Base-by-base conservation (phyloP, 2,113 vertebrate genomes). In the Thalassarche chlororhynchos region DNA sequence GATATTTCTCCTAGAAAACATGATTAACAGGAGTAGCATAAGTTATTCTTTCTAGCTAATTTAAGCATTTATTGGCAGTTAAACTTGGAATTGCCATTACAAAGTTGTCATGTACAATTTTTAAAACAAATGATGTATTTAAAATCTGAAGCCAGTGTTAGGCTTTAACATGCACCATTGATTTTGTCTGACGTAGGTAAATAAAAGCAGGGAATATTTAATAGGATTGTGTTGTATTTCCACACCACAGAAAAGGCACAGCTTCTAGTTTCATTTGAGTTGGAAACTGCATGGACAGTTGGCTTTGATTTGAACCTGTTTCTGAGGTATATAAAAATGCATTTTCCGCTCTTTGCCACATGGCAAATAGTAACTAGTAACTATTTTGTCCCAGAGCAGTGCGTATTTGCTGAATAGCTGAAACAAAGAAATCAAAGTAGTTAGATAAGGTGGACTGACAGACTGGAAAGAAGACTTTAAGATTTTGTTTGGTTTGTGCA, bases 341-440 rank as follows among this genome's bases (percentile, higher is more conserved):
- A 70, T 96, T 97, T 97, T 94, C 44, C 8, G 10, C 72, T 96
- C 62, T 85, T 97, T 93, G 70, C 71, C 84, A 69, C 20, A 5
- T 87, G 82, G 74, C 83, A 97, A 92, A 87, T 96, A 87, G 80
- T 92, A 97, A 80, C 90, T 91, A 47, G 62, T 94, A 91, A 83
- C 83, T 97, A 93, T 71, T 76, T 95, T 90, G 84, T 95, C 80
- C 52, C 87, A 52, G 23, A 89, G 78, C 89, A 89, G 61, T 84
- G 78, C 66, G 32, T 96, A 42, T 83, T 90, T 94, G 42, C 57
- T 74, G 42, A 58, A 23, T 42, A 62, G 46, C 62, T 70, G 58
- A 88, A 88, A 84, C n/a, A 81, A 58, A 96, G 82, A 31, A 97
- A 94, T 96, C 80, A 95, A 94, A 96, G 83, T 78, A 89, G 34